Percentiles rank a stretch among this genome's conserved stretches.
These are phyloP conservation scores for Mactromeris polynyma DNA, from an alignment of 2,888 invertebrate genomes.

Conservation along the genomic window DNA sequence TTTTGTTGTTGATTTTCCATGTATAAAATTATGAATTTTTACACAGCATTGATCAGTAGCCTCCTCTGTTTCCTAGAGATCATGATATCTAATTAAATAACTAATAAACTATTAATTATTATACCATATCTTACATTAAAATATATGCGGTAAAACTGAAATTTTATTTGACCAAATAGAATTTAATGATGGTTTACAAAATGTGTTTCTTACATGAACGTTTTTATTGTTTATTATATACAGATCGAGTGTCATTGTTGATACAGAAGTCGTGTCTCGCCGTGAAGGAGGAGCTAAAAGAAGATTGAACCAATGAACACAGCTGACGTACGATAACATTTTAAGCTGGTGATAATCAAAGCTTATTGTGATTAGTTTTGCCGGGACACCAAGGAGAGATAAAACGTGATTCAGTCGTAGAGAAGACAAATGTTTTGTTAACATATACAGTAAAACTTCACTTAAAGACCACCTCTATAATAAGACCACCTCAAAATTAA, in stretches of 20 bases:
- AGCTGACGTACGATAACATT: neutral
- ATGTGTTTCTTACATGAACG: neutral
- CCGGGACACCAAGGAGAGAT: neutral
- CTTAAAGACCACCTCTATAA: no score
- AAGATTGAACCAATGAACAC: slow-evolving; percentile 54
- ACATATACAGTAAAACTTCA: no score
- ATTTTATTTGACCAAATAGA: no score
- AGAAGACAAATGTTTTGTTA: neutral
- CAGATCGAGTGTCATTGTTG: slow-evolving; percentile 73
- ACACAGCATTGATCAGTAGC: no score
- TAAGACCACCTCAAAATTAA: no score
- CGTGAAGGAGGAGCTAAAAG: slow-evolving; percentile 78
- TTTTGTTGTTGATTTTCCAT: no score
- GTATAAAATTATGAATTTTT: no score
- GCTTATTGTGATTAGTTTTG: neutral
- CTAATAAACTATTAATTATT: no score
- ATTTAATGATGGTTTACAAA: neutral
- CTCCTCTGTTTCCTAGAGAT: no score
- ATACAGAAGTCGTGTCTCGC: slow-evolving; percentile 77
- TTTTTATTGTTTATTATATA: slow-evolving; percentile 37
- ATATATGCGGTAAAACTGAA: no score
- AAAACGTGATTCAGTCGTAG: neutral
- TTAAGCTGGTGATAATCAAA: slow-evolving; percentile 2
- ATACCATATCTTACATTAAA: no score
- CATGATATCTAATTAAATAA: no score